Evolutionary conservation across 2,888 invertebrate genomes (phyloP), one percentile per base, ranked within the genome.

Genomic region (Syrista parreyssii): DNA sequence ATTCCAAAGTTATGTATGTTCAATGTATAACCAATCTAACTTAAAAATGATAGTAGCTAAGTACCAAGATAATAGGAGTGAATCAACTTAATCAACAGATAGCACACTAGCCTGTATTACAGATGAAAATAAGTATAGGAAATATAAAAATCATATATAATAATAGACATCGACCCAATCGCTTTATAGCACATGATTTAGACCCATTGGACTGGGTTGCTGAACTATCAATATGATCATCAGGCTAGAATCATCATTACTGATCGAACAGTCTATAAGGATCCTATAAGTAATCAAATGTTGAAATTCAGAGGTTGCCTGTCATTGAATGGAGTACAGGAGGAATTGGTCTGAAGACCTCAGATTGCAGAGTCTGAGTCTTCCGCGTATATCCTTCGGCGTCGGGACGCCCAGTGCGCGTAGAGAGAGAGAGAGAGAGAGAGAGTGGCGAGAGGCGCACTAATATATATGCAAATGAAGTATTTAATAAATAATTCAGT

Each of bases 401-500:
- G 55, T 55, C 55, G 55, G 55, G 55, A 55, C 55, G 55, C 55
- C 23, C 55, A 55, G 55, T 55, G 55, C 55, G 55, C 55, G 55
- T 55, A 55, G 55, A 55, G 74, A 31, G n/a, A 75, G 23, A 31
- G n/a, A 75, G 23, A 55, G 55, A 55, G 74, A 55, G 55, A 55
- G 74, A 31, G n/a, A 75, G 23, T 73, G 76, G 75, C 72, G 74
- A 68, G 82, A 79, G 80, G 81, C 80, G 75, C 81, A 79, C 82
- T 85, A 85, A 85, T 85, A 84, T 85, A 83, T 85, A 85, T 85
- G 85, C 85, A 85, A 85, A 85, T 85, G 82, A 82, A 85, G 81
- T 83, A 84, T 85, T 85, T 85, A 83, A 85, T 85, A 85, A 85
- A 85, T 85, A 83, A 85, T 85, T 85, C 85, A 85, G 84, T 84